These are phyloP conservation scores for Hippocampus barbouri DNA, from an alignment of 2,113 vertebrate species.

Conservation along the genomic window DNA sequence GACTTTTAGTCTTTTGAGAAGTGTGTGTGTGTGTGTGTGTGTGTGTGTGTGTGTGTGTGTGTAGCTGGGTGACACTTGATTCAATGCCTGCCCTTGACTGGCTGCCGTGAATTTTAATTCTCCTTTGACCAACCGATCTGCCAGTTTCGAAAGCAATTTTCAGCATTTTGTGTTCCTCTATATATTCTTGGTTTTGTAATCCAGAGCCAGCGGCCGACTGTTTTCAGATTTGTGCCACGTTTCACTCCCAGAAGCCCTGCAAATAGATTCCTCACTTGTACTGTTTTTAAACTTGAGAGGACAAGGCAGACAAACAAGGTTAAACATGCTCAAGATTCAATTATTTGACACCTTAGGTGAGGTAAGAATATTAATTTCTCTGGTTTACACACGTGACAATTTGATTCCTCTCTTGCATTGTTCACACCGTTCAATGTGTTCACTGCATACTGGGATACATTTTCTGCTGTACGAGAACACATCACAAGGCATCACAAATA, in stretches of 20 bases:
- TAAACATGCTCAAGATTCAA: neutral
- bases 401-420: neutral
- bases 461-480: neutral
- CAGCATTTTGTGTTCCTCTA: neutral
- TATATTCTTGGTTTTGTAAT: neutral
- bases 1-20: neutral
- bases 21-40: neutral
- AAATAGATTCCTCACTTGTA: constrained; percentile 1
- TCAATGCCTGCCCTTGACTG: neutral
- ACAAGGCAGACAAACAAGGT: neutral
- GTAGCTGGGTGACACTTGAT: neutral
- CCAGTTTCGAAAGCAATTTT: neutral
- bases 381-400: neutral
- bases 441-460: neutral
- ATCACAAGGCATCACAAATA: neutral
- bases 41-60: neutral
- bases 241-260: neutral
- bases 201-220: neutral
- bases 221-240: neutral
- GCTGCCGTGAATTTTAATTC: neutral
- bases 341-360: neutral
- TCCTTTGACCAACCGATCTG: neutral
- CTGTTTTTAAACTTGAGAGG: neutral
- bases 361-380: neutral
- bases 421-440: neutral